Conservation (phyloP, 1,140 invertebrate species). For the Drosophila ercepeae region DNA sequence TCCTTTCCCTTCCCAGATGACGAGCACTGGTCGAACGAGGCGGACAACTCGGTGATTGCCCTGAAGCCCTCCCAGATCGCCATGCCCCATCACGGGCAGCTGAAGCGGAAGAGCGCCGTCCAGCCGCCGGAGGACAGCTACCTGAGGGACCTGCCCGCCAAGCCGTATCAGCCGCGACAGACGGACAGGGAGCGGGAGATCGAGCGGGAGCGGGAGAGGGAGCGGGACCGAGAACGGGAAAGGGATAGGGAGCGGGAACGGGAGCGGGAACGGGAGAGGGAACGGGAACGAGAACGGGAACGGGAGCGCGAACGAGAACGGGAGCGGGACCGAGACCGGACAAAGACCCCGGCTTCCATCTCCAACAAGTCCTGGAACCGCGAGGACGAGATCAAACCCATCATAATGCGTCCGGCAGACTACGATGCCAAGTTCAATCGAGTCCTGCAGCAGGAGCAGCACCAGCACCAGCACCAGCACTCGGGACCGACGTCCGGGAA, state of each 20-base stretch:
- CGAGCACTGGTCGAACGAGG: conserved; percentile 82
- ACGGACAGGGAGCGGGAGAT: conserved; percentile 46
- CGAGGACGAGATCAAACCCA: conserved; percentile 79
- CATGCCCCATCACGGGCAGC: conserved; percentile 60
- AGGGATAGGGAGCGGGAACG: conserved; percentile 44
- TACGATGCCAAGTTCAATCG: conserved; percentile 82
- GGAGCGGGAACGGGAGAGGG: conserved; percentile 32
- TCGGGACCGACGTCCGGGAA: conserved; percentile 20
- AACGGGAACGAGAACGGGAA: conserved; percentile 13
- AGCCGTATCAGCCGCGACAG: conserved; percentile 70
- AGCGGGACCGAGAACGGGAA: conserved; percentile 13
- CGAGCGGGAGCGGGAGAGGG: conserved; percentile 22
- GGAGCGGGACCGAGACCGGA: conserved; percentile 35
- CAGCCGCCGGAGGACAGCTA: conserved; percentile 81
- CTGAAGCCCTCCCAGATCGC: conserved; percentile 78
- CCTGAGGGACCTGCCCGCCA: conserved; percentile 73
- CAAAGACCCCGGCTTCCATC: conserved; percentile 57
- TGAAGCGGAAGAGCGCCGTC: conserved; percentile 74
- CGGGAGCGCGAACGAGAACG: conserved; percentile 44
- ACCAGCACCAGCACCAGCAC: conserved; percentile 39
- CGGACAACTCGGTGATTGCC: conserved; percentile 80
- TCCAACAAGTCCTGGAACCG: conserved; percentile 65
- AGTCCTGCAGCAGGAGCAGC: conserved; percentile 69
- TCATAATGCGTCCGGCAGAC: conserved; percentile 76
- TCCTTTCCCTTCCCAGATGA: conserved; percentile 49